Conservation (phyloP, 1,140 invertebrate species). For the Helicoverpa armigera region DNA sequence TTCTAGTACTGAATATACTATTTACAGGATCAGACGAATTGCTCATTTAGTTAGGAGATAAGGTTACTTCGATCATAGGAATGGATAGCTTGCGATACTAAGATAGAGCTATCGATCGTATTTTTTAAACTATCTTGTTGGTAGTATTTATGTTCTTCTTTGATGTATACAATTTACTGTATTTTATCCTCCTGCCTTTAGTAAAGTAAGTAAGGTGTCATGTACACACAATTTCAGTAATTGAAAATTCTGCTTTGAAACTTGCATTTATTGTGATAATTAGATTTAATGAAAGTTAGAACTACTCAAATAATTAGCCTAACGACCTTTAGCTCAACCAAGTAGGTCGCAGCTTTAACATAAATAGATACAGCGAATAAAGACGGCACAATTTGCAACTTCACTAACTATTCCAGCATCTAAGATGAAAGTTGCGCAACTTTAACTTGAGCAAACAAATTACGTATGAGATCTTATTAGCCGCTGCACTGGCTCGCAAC, state of each 20-base stretch:
- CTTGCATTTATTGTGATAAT: too few relatives aligned
- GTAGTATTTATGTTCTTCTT: too few relatives aligned
- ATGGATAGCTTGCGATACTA: neutral
- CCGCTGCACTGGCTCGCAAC: neutral
- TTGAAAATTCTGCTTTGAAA: too few relatives aligned
- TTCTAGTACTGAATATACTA: neutral
- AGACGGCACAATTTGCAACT: conserved; percentile 18
- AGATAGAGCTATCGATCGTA: too few relatives aligned
- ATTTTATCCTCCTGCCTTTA: too few relatives aligned
- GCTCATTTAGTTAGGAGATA: neutral
- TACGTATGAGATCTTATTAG: conserved; percentile 39
- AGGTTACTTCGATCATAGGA: neutral
- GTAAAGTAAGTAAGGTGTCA: too few relatives aligned
- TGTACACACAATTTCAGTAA: too few relatives aligned
- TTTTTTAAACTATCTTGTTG: too few relatives aligned
- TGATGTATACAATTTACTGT: too few relatives aligned
- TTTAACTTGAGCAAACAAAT: conserved; percentile 30
- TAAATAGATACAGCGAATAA: conserved; percentile 1
- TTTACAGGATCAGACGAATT: conserved; percentile 2
- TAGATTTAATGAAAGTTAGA: too few relatives aligned
- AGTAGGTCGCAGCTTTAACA: neutral
- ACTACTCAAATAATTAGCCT: neutral
- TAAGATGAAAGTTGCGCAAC: conserved; percentile 7
- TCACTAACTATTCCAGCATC: conserved; percentile 2
- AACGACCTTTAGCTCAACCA: neutral